Base-by-base conservation (phyloP, 1,140 invertebrate species). In the Dolichoris vasculosae region DNA sequence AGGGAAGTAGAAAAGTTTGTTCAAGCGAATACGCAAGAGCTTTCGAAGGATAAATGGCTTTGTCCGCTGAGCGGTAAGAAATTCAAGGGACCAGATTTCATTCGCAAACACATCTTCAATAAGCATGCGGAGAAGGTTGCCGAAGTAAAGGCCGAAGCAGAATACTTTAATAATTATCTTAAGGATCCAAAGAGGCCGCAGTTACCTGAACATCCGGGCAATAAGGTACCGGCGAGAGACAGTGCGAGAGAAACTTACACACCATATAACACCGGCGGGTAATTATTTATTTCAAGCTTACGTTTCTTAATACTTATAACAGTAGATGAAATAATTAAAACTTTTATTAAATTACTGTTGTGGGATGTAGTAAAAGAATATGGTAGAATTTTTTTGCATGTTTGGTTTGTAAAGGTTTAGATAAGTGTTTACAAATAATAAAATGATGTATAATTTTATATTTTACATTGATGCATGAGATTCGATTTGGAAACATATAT, bases 81-180 rank as follows among this genome's bases (percentile, higher is more conserved):
- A 91, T 99, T 99, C 93, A 99, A 99, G 93, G 99, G 98, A 0
- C 98, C 99, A 0, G 99, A 99, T 90, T 99, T 99, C 94, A 98
- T 99, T 23, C 96, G 98, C 51, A 99, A 99, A 91, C 99, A 99
- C 91, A 99, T 99, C 69, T 97, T 98, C 88, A 99, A 99, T 91
- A 99, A 99, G 90, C 98, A 99, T 91, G 95, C 92, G 0, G 99
- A 99, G 89, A 99, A 99, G 93, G 96, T 99, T 35, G 97, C 99
- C 30, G 98, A 99, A 93, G 98, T 99, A 0, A 97, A 97, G 87
- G 98, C 98, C 89, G 98, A 99, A 94, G 98, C 98, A 71, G 95
- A 98, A 86, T 99, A 98, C 93, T 99, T 99, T 94, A 99, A 99
- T 93, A 99, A 99, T 92, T 99, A 99, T 93, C 94, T 99, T 84